Conservation (phyloP, 1,140 invertebrate genomes). For the Drosophila grimshawi region DNA sequence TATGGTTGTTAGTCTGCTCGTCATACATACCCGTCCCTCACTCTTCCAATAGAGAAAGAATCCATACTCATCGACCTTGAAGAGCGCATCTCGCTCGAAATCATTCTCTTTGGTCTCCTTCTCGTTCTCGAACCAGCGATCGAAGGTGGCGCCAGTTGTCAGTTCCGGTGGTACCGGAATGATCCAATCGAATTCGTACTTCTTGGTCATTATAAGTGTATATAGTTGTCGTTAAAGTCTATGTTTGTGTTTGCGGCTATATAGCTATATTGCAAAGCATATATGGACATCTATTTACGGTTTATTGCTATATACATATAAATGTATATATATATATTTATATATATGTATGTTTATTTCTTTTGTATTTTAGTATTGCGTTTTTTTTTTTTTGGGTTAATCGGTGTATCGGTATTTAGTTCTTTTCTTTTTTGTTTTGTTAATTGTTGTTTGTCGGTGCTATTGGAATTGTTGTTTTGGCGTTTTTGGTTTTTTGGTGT, state of each 20-base stretch:
- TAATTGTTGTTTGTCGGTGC: conserved; percentile 7
- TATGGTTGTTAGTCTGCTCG: background rate
- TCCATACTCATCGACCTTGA: conserved; percentile 99
- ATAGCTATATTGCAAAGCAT: conserved; percentile 27
- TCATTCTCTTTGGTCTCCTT: conserved; percentile 90
- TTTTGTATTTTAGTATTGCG: background rate
- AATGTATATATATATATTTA: background rate
- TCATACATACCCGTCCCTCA: conserved; percentile 92
- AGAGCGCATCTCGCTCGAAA: conserved; percentile 94
- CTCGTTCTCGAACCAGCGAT: conserved; percentile 98
- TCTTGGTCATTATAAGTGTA: conserved; percentile 93
- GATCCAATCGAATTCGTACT: conserved; percentile 99
- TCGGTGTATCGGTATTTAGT: conserved; percentile 6
- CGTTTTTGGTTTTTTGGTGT: conserved; percentile 4
- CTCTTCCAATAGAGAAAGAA: conserved; percentile 99
- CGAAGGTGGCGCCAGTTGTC: conserved; percentile 91
- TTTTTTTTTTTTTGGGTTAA: background rate
- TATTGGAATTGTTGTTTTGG: conserved; percentile 5
- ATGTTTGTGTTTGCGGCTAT: conserved; percentile 16
- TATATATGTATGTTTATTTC: background rate
- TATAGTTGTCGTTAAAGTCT: conserved; percentile 19
- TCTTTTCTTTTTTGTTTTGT: background rate
- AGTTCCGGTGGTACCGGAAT: conserved; percentile 95
- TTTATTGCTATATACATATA: background rate
- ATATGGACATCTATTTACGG: conserved; percentile 18